Evolutionary conservation across 2,797 vertebrate species (phyloP).

Genomic region (Pangasius macronema): DNA sequence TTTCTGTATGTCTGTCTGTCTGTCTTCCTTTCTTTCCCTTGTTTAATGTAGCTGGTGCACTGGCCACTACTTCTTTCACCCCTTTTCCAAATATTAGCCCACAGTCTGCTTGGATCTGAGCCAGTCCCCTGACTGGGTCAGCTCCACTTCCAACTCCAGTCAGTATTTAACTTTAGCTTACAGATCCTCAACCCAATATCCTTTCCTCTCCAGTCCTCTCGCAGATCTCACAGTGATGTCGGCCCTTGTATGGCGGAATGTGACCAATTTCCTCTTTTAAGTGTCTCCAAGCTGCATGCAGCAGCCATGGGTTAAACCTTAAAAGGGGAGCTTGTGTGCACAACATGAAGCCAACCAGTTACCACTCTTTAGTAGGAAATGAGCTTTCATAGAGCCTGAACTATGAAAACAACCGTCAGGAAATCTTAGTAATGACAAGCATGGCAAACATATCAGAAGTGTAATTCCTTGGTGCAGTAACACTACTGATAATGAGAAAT

Average conservation of each 20-base stretch:
- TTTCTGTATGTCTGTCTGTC: neutral
- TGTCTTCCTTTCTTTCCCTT: neutral
- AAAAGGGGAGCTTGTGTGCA: neutral
- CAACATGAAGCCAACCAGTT: neutral
- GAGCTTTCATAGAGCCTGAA: neutral
- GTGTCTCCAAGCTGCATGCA: conserved; percentile 17
- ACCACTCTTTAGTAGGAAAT: neutral
- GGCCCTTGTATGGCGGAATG: neutral
- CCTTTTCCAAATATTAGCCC: conserved; percentile 43
- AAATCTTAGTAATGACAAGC: neutral
- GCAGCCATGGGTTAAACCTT: neutral
- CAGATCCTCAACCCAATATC: conserved; percentile 11
- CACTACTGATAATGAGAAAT: conserved; percentile 12
- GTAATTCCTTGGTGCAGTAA: neutral
- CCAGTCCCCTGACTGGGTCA: neutral
- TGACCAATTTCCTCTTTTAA: conserved; percentile 33
- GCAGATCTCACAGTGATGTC: neutral
- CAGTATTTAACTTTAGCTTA: conserved; percentile 19
- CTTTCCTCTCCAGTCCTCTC: conserved; percentile 5
- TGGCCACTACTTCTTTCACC: neutral
- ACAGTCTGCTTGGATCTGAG: conserved; percentile 32
- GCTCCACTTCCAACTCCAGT: neutral
- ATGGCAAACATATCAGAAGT: neutral
- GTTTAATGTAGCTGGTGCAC: neutral
- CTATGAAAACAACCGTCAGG: neutral